Evolutionary conservation across 2,888 invertebrate species (phyloP).

Genomic region (Drosophila fulvimacula): DNA sequence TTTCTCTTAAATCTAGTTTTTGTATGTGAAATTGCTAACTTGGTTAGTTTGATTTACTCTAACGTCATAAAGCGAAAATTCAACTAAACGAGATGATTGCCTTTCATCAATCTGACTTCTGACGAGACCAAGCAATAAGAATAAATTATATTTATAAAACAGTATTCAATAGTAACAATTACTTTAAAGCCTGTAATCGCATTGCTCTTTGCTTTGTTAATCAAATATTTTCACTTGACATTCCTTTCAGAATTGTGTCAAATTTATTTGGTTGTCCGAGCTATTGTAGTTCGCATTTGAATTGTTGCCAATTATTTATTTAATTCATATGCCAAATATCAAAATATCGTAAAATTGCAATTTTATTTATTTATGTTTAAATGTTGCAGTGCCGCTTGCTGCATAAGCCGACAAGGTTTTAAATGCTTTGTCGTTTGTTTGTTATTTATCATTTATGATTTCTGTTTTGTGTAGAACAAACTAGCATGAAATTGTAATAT

Average conservation of each 20-base stretch:
- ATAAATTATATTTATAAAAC: background rate
- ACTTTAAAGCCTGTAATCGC: background rate
- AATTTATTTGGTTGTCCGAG: conserved; percentile 12
- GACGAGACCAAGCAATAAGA: background rate
- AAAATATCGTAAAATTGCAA: conserved; percentile 10
- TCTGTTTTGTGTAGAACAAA: conserved; percentile 9
- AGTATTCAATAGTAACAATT: background rate
- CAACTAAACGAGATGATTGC: background rate
- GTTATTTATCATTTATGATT: conserved; percentile 19
- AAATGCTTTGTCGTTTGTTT: conserved; percentile 12
- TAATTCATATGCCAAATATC: conserved; percentile 9
- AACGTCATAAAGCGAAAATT: too few relatives aligned
- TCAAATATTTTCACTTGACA: background rate
- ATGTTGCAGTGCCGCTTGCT: too few relatives aligned
- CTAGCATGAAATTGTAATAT: conserved; percentile 37
- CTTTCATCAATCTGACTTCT: background rate
- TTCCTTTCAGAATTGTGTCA: background rate
- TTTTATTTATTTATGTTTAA: conserved; percentile 21
- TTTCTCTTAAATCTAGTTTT: background rate
- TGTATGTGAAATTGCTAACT: background rate
- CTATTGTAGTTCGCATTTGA: background rate
- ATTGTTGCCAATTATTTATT: conserved; percentile 25
- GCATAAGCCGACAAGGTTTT: conserved; percentile 11
- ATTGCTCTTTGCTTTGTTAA: background rate
- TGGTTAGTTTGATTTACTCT: background rate